Evolutionary conservation across 2,888 invertebrate genomes (phyloP), one percentile per base, ranked within the genome.

Genomic region (Tineola bisselliella): DNA sequence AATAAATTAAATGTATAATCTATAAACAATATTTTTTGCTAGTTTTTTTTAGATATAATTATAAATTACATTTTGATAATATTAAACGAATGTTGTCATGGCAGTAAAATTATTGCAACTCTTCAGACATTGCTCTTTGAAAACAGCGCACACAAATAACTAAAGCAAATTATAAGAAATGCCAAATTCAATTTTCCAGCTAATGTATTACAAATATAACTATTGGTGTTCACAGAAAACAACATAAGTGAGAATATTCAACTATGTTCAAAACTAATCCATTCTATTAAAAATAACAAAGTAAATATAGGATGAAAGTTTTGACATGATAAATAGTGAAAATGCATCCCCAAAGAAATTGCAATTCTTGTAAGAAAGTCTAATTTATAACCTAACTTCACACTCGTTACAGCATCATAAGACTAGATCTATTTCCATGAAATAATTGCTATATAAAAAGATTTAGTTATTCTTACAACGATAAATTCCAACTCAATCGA

Each of bases 401-500:
- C 10, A 38, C 38, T 38, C 10, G 38, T 38, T 38, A 38, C 2
- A 6, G 4, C 25, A 25, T 38, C n/a, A 38, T 38, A 10, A 12
- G 38, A 38, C 38, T 38, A 38, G 38, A 38, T 38, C 38, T 38
- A 10, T 38, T 38, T 38, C 38, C 38, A 38, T n/a, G n/a, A 38
- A 38, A 38, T 38, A 38, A 38, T 10, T 38, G 38, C 38, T 12
- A 38, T 38, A 38, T 38, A 56, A 56, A 56, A 19, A 56, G 56
- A 19, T 56, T 18, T 56, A 56, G 19, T 56, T 10, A 19, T 56
- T 56, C 19, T 56, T 10, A 30, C 15, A 11, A 19, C 18, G 12
- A 56, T 56, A 56, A 56, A 56, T 56, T 11, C 12, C 25, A 25
- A 56, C 56, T 4, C n/a, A 56, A 56, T 56, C 19, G 56, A 18